Conservation (phyloP, 2,113 vertebrate species). For the Glaucidium brasilianum region DNA sequence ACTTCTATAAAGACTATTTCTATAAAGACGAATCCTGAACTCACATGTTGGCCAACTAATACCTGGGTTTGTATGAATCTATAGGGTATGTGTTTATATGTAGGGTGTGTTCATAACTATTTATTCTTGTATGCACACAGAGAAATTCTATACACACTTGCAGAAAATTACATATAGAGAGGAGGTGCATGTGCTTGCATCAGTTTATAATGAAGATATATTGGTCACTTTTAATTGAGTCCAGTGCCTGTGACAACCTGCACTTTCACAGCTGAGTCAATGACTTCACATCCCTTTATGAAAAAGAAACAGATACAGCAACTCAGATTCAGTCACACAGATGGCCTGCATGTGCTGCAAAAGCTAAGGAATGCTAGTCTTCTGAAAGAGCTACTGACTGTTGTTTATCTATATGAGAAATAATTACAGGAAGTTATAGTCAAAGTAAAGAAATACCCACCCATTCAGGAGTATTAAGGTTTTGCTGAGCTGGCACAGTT, state of each 20-base stretch:
- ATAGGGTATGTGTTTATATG: background rate
- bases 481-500: slow-evolving; percentile 49
- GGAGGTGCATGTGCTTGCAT: background rate
- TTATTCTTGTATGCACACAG: background rate
- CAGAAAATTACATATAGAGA: background rate
- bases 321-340: background rate
- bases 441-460: slow-evolving; percentile 61
- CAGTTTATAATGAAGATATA: background rate
- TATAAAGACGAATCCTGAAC: background rate
- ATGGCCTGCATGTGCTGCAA: background rate
- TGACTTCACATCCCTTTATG: background rate
- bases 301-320: background rate
- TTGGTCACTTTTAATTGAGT: background rate
- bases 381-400: background rate
- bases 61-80: background rate
- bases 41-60: background rate
- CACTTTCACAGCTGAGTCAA: background rate
- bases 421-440: background rate
- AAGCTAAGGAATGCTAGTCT: background rate
- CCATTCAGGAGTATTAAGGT: slow-evolving; percentile 67
- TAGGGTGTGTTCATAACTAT: background rate
- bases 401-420: background rate
- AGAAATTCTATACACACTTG: background rate
- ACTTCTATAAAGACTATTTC: background rate
- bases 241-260: background rate